Percentiles rank a stretch among this genome's conserved stretches.
Conservation (phyloP, 1,140 invertebrate species). For the Philopotamus ludificatus region DNA sequence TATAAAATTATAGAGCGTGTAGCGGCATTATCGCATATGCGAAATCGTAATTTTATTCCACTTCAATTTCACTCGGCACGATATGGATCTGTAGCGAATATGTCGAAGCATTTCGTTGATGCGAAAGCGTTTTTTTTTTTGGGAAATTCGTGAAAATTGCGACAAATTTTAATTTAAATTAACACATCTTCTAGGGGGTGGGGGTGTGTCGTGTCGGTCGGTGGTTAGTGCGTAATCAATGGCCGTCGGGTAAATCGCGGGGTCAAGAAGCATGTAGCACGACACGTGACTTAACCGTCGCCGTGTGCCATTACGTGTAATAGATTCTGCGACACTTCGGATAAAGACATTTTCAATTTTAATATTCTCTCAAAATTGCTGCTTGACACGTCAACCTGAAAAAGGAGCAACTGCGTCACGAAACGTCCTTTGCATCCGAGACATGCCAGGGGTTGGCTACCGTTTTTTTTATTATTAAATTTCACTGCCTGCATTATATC, state of each 20-base stretch:
- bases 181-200: too few species aligned
- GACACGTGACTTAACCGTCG: conserved; percentile 19
- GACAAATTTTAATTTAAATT: too few species aligned
- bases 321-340: conserved; percentile 37
- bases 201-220: conserved; percentile 19
- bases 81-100: background rate
- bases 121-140: too few species aligned
- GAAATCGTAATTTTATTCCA: background rate
- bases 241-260: conserved; percentile 11
- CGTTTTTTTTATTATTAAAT: too few species aligned
- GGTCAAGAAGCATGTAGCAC: conserved; percentile 28
- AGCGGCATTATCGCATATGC: too few species aligned
- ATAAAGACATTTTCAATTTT: conserved; percentile 40
- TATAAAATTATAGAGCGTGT: background rate
- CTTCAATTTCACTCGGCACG: background rate
- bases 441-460: background rate
- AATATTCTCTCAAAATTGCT: conserved; percentile 21
- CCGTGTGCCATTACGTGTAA: conserved; percentile 16
- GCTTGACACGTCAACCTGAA: conserved; percentile 4
- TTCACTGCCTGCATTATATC: too few species aligned
- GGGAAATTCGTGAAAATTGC: too few species aligned
- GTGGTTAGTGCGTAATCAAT: conserved; percentile 35
- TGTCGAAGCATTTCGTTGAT: too few species aligned
- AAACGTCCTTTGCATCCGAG: background rate
- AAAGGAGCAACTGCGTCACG: background rate